phyloP scores from a whole-genome alignment of 2,797 vertebrate species.

The Sebastes aleutianus region DNA sequence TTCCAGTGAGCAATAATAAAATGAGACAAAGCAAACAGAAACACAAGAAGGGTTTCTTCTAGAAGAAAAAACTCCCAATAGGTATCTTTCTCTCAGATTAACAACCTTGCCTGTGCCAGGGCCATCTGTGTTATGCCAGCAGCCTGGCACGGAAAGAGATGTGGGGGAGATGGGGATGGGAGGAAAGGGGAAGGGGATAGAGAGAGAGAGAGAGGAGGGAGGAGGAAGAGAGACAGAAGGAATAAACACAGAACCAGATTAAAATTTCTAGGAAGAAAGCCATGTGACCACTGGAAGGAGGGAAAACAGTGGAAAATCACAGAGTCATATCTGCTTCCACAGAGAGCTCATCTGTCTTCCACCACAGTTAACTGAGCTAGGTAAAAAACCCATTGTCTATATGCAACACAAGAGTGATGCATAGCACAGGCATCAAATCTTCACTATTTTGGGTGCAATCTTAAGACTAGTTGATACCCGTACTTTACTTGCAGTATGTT shows the following conservation, averaged over 20 bases:
- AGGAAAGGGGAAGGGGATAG: slow-evolving; percentile 13
- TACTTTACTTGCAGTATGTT: not conserved
- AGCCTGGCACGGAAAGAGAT: slow-evolving; percentile 58
- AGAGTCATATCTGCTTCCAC: slow-evolving; percentile 29
- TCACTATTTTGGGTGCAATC: not conserved
- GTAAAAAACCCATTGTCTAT: not conserved
- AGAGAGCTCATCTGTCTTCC: slow-evolving; percentile 7
- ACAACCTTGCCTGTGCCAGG: slow-evolving; percentile 62
- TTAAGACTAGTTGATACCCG: slow-evolving; percentile 19
- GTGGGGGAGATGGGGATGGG: slow-evolving; percentile 49
- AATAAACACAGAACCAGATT: slow-evolving; percentile 60
- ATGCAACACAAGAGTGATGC: slow-evolving; percentile 16
- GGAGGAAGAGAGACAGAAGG: slow-evolving; percentile 16
- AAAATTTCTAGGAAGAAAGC: slow-evolving; percentile 56
- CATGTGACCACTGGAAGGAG: slow-evolving; percentile 52
- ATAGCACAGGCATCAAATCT: not conserved
- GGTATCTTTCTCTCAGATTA: slow-evolving; percentile 61
- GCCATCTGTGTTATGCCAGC: slow-evolving; percentile 72
- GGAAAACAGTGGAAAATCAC: slow-evolving; percentile 61
- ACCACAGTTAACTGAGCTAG: not conserved
- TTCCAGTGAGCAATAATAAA: slow-evolving; percentile 17
- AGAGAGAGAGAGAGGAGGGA: slow-evolving; percentile 2
- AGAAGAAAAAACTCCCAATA: slow-evolving; percentile 50
- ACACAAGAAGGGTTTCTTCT: slow-evolving; percentile 32
- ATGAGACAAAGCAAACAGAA: slow-evolving; percentile 25